Conservation (phyloP, 2,888 invertebrate species). For the Thymelicus sylvestris region DNA sequence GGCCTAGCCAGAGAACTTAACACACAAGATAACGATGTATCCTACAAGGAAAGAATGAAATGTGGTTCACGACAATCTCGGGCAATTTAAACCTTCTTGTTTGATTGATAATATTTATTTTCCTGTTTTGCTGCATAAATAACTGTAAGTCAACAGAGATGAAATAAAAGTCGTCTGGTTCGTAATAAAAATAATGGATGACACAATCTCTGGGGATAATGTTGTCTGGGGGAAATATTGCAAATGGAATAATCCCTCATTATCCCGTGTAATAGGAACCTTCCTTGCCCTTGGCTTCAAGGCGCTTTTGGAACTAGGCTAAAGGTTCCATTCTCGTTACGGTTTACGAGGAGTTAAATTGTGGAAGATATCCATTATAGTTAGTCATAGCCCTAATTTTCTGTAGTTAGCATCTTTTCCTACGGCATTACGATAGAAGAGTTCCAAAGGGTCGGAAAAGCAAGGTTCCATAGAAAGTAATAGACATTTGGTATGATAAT, state of each 20-base stretch:
- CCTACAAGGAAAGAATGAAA: conserved; percentile 6
- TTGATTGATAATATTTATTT: not conserved
- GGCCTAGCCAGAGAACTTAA: conserved; percentile 63
- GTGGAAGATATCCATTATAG: conserved; percentile 63
- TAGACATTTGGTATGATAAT: no score
- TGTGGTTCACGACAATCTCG: not conserved
- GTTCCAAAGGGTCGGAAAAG: no score
- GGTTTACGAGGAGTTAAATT: conserved; percentile 66
- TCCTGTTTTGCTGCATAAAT: not conserved
- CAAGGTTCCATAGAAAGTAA: no score
- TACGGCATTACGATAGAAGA: no score
- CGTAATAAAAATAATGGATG: conserved; percentile 6
- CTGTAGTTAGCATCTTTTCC: no score
- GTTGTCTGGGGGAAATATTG: not conserved
- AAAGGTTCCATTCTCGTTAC: conserved; percentile 59
- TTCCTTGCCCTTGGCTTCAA: conserved; percentile 34
- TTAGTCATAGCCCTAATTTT: not conserved
- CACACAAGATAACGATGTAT: conserved; percentile 45
- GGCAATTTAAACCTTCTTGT: no score
- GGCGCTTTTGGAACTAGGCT: conserved; percentile 48
- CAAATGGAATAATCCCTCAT: conserved; percentile 15
- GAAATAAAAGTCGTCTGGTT: conserved; percentile 2
- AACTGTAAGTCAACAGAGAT: not conserved
- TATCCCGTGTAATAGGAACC: conserved; percentile 19
- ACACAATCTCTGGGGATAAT: not conserved